Percentiles rank a stretch among this genome's conserved stretches.
These are phyloP conservation scores for Zaprionus camerounensis DNA, from an alignment of 1,140 invertebrate species.

Conservation along the genomic window DNA sequence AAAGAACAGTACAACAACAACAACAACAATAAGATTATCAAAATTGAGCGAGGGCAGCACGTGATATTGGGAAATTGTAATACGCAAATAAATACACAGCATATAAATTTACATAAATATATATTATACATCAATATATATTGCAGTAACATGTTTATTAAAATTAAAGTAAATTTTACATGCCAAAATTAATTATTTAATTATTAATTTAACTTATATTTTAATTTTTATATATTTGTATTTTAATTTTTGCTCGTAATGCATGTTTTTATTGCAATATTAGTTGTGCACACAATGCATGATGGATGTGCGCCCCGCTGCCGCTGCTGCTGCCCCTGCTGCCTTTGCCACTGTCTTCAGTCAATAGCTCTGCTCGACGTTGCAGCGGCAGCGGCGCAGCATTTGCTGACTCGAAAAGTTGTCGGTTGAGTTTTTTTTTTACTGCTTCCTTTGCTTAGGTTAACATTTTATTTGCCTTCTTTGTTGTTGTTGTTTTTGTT, in stretches of 20 bases:
- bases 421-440: slow-evolving; percentile 53
- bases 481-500: slow-evolving; percentile 13
- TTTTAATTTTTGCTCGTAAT: no score
- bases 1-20: slow-evolving; percentile 13
- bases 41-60: slow-evolving; percentile 33
- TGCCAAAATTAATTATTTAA: not conserved
- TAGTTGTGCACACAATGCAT: slow-evolving; percentile 17
- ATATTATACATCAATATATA: not conserved
- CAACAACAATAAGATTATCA: slow-evolving; percentile 21
- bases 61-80: not conserved
- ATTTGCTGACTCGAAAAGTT: slow-evolving; percentile 49
- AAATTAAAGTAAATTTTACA: no score
- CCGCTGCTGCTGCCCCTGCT: slow-evolving; percentile 4
- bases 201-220: not conserved
- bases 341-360: slow-evolving; percentile 7
- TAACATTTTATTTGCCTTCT: slow-evolving; percentile 49
- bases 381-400: slow-evolving; percentile 14
- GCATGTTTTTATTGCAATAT: no score
- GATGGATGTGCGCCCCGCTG: slow-evolving; percentile 39
- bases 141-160: no score
- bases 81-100: not conserved
- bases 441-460: slow-evolving; percentile 45
- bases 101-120: no score
- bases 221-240: no score
- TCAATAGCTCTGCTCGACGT: slow-evolving; percentile 3